Conservation (phyloP, 2,797 vertebrate species). For the Sebastes flavidus region DNA sequence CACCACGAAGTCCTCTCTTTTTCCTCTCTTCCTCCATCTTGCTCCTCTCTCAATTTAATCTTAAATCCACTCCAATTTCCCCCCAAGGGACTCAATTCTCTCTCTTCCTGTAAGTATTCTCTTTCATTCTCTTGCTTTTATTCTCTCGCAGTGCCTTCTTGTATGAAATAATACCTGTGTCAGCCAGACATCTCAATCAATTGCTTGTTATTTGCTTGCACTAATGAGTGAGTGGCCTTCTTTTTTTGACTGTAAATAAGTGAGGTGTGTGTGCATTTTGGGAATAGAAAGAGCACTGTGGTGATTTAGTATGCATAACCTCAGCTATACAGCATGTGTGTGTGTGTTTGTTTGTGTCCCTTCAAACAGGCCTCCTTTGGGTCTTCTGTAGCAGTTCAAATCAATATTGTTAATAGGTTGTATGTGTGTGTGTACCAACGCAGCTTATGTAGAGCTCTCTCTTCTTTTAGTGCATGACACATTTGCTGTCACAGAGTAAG, state of each 20-base stretch:
- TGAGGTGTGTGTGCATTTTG: conserved; percentile 36
- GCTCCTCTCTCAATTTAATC: conserved; percentile 77
- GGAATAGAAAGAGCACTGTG: conserved; percentile 13
- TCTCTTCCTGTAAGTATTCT: conserved; percentile 81
- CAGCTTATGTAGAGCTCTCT: conserved; percentile 49
- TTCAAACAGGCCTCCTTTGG: conserved; percentile 63
- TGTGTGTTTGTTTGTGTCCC: conserved; percentile 41
- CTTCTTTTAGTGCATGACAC: conserved; percentile 15
- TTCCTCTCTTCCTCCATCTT: conserved; percentile 66
- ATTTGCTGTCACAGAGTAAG: conserved; percentile 12
- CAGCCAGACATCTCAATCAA: conserved; percentile 60
- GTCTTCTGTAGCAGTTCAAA: conserved; percentile 54
- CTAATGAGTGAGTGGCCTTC: conserved; percentile 40
- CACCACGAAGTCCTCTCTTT: conserved; percentile 70
- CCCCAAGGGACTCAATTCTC: conserved; percentile 68
- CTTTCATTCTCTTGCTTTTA: conserved; percentile 69
- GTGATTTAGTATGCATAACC: conserved; percentile 64
- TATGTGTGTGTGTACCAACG: conserved; percentile 53
- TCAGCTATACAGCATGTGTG: conserved; percentile 33
- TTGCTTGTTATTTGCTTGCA: conserved; percentile 55
- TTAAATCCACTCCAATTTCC: conserved; percentile 74
- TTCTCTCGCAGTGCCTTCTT: conserved; percentile 44
- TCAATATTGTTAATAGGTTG: conserved; percentile 68
- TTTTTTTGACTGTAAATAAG: conserved; percentile 46
- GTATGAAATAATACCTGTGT: conserved; percentile 35